Evolutionary conservation across 2,113 vertebrate genomes (phyloP), one percentile per base, ranked within the genome.

Genomic region (Xenotilapia leptura): DNA sequence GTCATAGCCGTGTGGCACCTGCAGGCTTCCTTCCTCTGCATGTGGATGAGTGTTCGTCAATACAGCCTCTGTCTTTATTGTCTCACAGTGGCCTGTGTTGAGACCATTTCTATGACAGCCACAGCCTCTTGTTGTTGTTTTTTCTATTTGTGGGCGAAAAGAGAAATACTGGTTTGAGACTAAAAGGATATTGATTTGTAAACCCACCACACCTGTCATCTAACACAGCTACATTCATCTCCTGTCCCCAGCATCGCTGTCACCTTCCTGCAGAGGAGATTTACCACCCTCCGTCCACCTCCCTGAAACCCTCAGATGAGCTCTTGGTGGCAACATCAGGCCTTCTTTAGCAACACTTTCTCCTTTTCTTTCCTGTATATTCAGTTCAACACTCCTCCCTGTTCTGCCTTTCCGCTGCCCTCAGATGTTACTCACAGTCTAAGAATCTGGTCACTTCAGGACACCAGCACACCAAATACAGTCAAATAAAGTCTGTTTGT

Each of bases 1-100:
- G 93, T 94, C 94, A 95, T 91, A 92, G 45, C 83, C 2, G 3
- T 58, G 84, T 86, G 85, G 70, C 75, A 87, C 65, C 85, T 90
- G 73, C 60, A 84, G 54, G 31, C 33, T 36, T 26, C 65, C 54
- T 80, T 73, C 53, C 53, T 55, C 4, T 86, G 45, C 17, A 65
- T 56, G 33, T 56, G 28, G 14, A 77, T 77, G 15, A 49, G 15
- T 31, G 6, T 28, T 26, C 28, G 12, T 14, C 62, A 45, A 31
- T 8, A 9, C 56, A 26, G 21, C 2, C 45, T 23, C 36, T 86
- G 49, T 60, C 62, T 19, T 80, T 77, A 19, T 26, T 38, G 10
- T 42, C 5, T 23, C 15, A 19, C 49, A n/a, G 3, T 17, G n/a
- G 33, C 23, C 68, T 68, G 79, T 21, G 68, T 15, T 49, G 47